Base-by-base conservation (phyloP, 2,888 invertebrate genomes). In the Sthenelais limicola region DNA sequence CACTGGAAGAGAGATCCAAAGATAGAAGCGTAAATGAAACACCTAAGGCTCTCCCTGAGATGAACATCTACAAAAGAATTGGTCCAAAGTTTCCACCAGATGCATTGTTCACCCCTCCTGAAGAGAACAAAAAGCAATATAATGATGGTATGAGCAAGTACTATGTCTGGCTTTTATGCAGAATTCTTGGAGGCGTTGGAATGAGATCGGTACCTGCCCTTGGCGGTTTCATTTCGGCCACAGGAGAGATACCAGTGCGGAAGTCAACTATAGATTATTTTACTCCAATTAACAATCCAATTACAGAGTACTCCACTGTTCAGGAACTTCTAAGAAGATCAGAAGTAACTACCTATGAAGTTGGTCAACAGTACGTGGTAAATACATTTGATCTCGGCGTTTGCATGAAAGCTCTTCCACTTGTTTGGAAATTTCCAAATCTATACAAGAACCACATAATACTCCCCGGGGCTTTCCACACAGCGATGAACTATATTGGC, bases 241-340 rank as follows among this genome's bases (percentile, higher is more conserved):
- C 73, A 26, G 69, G 73, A 15, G 38, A 24, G 5, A 12, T 4
- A 9, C 69, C 73, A 9, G 12, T 28, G n/a, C 71, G 70, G 54
- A 73, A 73, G 56, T 73, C 71, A 51, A 73, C 72, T 5, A 28
- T 73, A 18, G 73, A 73, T 33, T 73, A 73, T 30, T 73, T 47
- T 43, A 73, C 71, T 24, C 73, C 73, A 12, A 73, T 73, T 71
- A 48, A 73, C 48, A 43, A 73, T 32, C 73, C 73, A 54, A 72
- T 73, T 18, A 73, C 73, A 9, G 70, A 73, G 33, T 26, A 73
- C 26, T 18, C 51, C 5, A 47, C 38, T 33, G 71, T 73, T 56
- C 35, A 28, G 24, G 73, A 73, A 66, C 70, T 73, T 24, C 38
- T 73, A 30, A 71, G 54, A 56, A 68, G 73, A n/a, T 73, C 73